These are phyloP conservation scores for Pocillopora damicornis DNA, from an alignment of 64 coral and sea anemone species.

Conservation along the genomic window DNA sequence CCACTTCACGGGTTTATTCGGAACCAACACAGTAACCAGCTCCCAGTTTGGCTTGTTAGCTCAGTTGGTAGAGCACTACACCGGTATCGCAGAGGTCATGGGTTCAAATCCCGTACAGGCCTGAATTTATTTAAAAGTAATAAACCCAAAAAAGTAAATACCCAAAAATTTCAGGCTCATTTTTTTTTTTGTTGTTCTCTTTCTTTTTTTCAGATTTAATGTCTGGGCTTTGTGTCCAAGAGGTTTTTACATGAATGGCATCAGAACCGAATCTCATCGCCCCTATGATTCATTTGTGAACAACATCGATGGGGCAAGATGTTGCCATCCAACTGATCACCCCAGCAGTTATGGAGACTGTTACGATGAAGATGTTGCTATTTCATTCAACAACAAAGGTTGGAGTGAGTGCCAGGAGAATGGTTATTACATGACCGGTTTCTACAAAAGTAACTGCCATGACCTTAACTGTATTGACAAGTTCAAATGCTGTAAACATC, in stretches of 20 bases:
- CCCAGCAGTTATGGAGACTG: conserved; percentile 9
- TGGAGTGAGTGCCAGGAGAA: background rate
- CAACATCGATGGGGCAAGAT: background rate
- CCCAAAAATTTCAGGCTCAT: background rate
- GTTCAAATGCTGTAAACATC: conserved; percentile 11
- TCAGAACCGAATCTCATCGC: background rate
- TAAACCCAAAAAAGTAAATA: background rate
- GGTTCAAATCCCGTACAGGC: too few relatives aligned
- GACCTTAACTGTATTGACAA: conserved; percentile 26
- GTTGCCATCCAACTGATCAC: background rate
- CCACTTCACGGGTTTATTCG: too few relatives aligned
- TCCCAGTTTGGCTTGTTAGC: too few relatives aligned
- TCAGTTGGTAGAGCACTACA: too few relatives aligned
- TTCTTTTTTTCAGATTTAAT: background rate
- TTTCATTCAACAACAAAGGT: background rate
- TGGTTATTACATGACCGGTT: conserved; percentile 14
- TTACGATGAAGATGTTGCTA: conserved; percentile 9
- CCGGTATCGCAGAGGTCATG: too few relatives aligned
- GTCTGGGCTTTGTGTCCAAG: background rate
- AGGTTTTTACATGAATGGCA: background rate
- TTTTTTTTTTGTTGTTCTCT: background rate
- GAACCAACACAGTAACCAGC: too few relatives aligned
- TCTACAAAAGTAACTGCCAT: conserved; percentile 3
- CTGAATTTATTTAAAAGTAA: too few relatives aligned
- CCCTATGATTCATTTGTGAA: background rate